Conservation (phyloP, 2,888 invertebrate species). For the Eugnorisma glareosa region DNA sequence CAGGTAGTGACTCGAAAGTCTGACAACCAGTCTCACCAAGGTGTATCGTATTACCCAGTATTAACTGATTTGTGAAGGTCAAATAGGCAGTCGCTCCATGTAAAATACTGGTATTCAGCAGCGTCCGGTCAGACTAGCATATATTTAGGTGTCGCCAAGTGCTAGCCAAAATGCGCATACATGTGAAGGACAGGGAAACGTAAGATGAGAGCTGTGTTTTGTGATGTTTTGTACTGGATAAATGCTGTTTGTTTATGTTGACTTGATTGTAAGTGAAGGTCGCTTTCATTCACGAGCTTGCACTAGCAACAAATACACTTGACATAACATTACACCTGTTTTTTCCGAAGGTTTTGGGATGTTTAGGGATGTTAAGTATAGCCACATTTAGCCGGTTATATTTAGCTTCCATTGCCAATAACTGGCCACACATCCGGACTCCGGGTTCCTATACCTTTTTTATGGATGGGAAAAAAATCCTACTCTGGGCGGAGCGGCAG, state of each 20-base stretch:
- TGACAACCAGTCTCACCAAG: neutral
- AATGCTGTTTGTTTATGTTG: neutral
- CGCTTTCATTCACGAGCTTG: neutral
- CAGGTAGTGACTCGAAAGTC: neutral
- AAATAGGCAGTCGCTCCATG: too few species aligned
- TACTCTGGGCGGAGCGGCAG: too few species aligned
- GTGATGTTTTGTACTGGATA: neutral
- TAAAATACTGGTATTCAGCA: too few species aligned
- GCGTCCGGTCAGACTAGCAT: neutral
- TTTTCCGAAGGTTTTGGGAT: neutral
- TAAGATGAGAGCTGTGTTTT: neutral
- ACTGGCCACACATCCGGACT: neutral
- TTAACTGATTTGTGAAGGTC: neutral
- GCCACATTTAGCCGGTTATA: neutral
- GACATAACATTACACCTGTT: neutral
- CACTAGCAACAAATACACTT: neutral
- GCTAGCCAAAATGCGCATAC: neutral
- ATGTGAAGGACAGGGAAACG: neutral
- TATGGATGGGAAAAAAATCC: too few species aligned
- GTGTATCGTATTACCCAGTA: neutral
- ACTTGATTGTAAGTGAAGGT: constrained; percentile 3
- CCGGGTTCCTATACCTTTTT: neutral
- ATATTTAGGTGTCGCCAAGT: neutral
- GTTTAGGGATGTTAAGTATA: neutral
- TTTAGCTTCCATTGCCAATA: neutral